Evolutionary conservation across 2,797 vertebrate species (phyloP), one percentile per base, ranked within the genome.

Genomic region (Pangasius krempfi): DNA sequence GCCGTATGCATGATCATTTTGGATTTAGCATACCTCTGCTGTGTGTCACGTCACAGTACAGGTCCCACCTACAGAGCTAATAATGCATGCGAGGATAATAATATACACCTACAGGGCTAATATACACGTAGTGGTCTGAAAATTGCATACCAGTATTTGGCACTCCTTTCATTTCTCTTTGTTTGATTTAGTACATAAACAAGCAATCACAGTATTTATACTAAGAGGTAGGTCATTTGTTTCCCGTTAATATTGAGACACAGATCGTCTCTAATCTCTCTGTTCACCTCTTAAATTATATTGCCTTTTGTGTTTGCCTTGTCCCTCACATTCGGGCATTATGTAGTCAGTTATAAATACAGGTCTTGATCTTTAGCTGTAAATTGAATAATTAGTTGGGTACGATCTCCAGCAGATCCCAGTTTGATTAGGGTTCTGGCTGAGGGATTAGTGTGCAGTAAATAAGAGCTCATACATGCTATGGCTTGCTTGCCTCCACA

Each of bases 361-460:
- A 85, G 88, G 93, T 93, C 94, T 92, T 92, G 93, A 93, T 94
- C 93, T 94, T 80, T 94, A 89, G 92, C 87, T 92, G 56, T 75
- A 93, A 92, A 93, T 94, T 91, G 92, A 93, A 90, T 93, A 89
- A 94, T 94, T 89, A 93, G 90, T 89, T 2, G 87, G 10, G 54
- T 47, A 85, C 58, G 90, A 92, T 94, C 94, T 94, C 84, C 87
- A 92, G 89, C 16, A 87, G 92, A 93, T 92, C 92, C 87, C 40
- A 25, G 87, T 84, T 83, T 86, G 85, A 92, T 92, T 90, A 84
- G 93, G 86, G 90, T 47, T 88, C 27, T 89, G 91, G 91, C 89
- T 68, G 75, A 89, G 92, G 94, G 94, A 93, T 94, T 94, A 93
- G 93, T 84, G 27, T 6, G 54, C 60, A 52, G 88, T 93, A 92